A percentile compares a stretch with the other conserved stretches of the same genome.
phyloP scores from a whole-genome alignment of 2,113 vertebrate genomes.

The Campylomormyrus tamandua region DNA sequence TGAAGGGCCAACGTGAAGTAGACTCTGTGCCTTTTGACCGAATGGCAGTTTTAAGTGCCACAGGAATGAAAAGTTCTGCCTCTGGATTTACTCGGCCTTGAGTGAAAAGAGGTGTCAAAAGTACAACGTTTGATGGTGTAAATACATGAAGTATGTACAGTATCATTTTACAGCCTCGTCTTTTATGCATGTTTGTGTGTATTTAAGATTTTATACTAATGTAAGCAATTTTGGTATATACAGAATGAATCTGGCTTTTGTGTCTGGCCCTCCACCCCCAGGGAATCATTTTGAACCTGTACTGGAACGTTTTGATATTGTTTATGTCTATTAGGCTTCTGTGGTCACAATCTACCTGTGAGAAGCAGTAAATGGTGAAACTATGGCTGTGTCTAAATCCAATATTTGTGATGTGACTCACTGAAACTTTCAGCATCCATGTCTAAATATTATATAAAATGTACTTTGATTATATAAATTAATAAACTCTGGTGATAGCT shows the following conservation, averaged over 20 bases:
- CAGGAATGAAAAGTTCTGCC: not conserved
- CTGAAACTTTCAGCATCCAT: not conserved
- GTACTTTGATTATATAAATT: not conserved
- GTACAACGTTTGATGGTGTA: not conserved
- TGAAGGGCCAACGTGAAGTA: not conserved
- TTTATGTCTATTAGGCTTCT: not conserved
- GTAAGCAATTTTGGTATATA: not conserved
- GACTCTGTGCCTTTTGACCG: not conserved
- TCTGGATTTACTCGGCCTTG: not conserved
- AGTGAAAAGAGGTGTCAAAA: not conserved
- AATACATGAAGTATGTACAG: not conserved
- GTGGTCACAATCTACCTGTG: not conserved
- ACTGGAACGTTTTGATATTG: not conserved
- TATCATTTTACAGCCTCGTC: not conserved
- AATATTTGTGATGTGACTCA: not conserved
- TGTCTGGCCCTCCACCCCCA: not conserved
- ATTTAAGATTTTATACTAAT: slow-evolving; percentile 1
- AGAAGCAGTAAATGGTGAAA: not conserved
- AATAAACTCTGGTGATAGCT: not conserved
- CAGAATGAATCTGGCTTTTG: not conserved
- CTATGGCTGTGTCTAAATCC: not conserved
- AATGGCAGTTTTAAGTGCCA: not conserved
- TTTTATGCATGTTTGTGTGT: not conserved
- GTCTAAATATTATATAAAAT: not conserved
- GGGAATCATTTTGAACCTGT: not conserved